Evolutionary conservation across 2,797 vertebrate species (phyloP).

Genomic region (Sorex maritimensis): DNA sequence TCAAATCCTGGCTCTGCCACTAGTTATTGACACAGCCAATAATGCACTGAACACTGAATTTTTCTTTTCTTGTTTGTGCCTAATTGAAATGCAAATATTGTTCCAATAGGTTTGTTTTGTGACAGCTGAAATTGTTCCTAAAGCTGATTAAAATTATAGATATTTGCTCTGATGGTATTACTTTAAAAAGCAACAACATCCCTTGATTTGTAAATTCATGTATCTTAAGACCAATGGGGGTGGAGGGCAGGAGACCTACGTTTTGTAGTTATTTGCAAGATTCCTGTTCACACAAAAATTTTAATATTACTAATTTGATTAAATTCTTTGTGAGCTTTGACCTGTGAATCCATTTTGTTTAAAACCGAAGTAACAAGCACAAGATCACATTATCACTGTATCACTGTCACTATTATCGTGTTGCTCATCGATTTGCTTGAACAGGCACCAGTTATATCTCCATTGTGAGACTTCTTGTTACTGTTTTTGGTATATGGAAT

Average conservation of each 20-base stretch:
- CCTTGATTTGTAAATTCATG: constrained; percentile 40
- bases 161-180: constrained; percentile 27
- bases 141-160: constrained; percentile 48
- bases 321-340: constrained; percentile 60
- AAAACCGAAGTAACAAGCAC: constrained; percentile 5
- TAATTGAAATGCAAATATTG: constrained; percentile 24
- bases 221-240: not conserved
- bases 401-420: too few relatives aligned
- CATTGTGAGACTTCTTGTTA: too few relatives aligned
- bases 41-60: not conserved
- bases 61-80: constrained; percentile 58
- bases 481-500: too few relatives aligned
- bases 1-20: not conserved
- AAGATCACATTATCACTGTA: not conserved
- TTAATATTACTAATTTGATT: constrained; percentile 7
- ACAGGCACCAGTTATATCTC: too few relatives aligned
- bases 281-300: constrained; percentile 40
- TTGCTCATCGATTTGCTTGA: too few relatives aligned
- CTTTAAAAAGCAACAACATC: not conserved
- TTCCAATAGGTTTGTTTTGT: constrained; percentile 1
- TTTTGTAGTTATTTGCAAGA: constrained; percentile 33
- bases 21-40: not conserved
- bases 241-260: constrained; percentile 15
- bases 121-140: constrained; percentile 48
- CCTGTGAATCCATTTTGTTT: constrained; percentile 10